Percentiles rank a stretch among this genome's conserved stretches.
Evolutionary conservation across 2,888 invertebrate genomes (phyloP).

Genomic region (Macrosiphum euphorbiae): DNA sequence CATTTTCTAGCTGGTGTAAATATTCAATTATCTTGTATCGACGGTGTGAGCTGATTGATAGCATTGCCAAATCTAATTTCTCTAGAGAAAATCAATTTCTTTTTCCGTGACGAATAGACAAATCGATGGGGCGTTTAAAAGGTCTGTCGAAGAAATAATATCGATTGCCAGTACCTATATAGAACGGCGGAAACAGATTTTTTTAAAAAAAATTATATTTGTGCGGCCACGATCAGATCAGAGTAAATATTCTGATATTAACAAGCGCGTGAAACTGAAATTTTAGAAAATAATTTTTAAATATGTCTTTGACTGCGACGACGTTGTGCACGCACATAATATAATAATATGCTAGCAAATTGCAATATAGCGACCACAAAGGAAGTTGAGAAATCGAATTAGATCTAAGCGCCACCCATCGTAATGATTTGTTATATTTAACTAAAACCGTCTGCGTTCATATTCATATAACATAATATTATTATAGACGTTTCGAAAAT

Average conservation of each 20-base stretch:
- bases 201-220: background rate
- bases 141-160: background rate
- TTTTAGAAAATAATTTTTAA: background rate
- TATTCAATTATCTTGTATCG: background rate
- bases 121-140: background rate
- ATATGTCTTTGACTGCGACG: background rate
- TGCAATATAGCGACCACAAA: background rate
- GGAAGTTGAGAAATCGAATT: background rate
- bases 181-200: background rate
- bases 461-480: background rate
- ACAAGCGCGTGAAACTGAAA: too few relatives aligned
- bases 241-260: background rate
- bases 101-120: background rate
- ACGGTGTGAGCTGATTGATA: background rate
- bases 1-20: background rate
- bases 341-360: background rate
- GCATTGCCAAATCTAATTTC: background rate
- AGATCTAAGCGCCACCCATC: background rate
- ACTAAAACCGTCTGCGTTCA: background rate
- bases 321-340: background rate
- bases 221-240: too few relatives aligned
- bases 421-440: background rate
- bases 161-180: background rate
- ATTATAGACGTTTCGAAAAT: background rate
- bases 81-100: background rate